A percentile compares a stretch with the other conserved stretches of the same genome.
Evolutionary conservation across 2,113 vertebrate genomes (phyloP).

Genomic region (Brevimyrus niger): DNA sequence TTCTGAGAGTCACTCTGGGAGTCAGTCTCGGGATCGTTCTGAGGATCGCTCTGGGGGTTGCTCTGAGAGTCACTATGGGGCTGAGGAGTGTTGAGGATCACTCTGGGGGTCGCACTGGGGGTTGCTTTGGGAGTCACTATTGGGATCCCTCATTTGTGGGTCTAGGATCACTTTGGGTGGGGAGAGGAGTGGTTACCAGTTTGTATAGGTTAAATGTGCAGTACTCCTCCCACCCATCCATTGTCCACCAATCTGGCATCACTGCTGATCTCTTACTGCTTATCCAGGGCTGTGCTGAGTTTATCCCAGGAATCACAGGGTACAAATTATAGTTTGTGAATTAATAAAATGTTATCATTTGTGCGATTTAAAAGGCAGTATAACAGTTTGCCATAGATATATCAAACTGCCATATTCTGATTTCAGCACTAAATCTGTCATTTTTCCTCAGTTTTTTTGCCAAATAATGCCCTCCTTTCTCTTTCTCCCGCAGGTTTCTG

Average conservation of each 20-base stretch:
- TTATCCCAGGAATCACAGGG: neutral
- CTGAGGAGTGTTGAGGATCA: no score
- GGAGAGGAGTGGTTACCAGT: neutral
- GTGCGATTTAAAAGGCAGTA: neutral
- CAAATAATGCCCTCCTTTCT: neutral
- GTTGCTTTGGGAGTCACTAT: no score
- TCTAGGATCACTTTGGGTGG: neutral
- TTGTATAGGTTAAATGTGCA: neutral
- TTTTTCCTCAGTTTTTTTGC: neutral
- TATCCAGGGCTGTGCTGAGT: neutral
- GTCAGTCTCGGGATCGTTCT: neutral
- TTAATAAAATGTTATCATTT: neutral
- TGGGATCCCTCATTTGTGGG: neutral
- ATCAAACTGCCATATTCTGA: neutral
- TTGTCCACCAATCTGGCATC: neutral
- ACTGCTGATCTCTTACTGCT: neutral
- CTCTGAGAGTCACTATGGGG: no score
- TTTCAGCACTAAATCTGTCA: neutral
- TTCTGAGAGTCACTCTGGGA: neutral
- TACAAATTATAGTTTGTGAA: neutral
- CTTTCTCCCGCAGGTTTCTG: slow-evolving; percentile 52
- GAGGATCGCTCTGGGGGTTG: no score
- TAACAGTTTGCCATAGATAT: neutral
- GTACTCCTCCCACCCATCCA: neutral
- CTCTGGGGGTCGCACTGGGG: no score